Evolutionary conservation across 1,140 invertebrate genomes (phyloP), one percentile per base, ranked within the genome.

Genomic region (Caerostris darwini): DNA sequence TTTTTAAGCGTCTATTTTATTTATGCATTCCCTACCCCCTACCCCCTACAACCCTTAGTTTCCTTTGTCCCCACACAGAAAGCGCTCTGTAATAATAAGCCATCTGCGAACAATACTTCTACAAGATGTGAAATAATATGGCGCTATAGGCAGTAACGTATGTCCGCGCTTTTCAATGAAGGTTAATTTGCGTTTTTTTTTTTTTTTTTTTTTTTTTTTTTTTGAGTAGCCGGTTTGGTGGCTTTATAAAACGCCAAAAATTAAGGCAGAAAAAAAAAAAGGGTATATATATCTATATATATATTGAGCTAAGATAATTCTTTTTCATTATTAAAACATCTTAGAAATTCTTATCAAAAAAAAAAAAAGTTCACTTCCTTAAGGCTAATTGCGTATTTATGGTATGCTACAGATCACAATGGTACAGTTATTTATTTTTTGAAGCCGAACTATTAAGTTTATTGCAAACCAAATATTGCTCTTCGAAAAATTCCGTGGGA

Each of bases 41-140:
- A 34, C 17, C 56, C 53, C 5, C 3, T n/a, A 10, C 5, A 12
- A 34, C 17, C 19, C 17, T 6, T 5, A 82, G 19, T n/a, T 67
- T 90, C 34, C 69, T 90, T 90, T 90, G 89, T 90, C n/a, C 69
- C 57, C 71, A 58, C 53, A 17, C 6, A 58, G 54, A 17, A 14
- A 64, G 89, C 89, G 69, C 89, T 90, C 89, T 90, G 89, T 90
- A 90, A 90, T 90, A 90, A 90, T 90, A 69, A 90, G 89, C 89
- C 53, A 81, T 90, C 81, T 90, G 89, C 89, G 71, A 90, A 90
- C 89, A 90, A 90, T 81, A 34, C 67, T 57, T 81, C 14, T 90
- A 90, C 89, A 90, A 77, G 89, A 90, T 81, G 64, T 53, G 56
- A 69, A 81, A 90, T 90, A 90, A 90, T 81, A 34, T 54, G 67